Conservation (phyloP, 92 coral and sea anemone species). For the Phenganax subtilis region DNA sequence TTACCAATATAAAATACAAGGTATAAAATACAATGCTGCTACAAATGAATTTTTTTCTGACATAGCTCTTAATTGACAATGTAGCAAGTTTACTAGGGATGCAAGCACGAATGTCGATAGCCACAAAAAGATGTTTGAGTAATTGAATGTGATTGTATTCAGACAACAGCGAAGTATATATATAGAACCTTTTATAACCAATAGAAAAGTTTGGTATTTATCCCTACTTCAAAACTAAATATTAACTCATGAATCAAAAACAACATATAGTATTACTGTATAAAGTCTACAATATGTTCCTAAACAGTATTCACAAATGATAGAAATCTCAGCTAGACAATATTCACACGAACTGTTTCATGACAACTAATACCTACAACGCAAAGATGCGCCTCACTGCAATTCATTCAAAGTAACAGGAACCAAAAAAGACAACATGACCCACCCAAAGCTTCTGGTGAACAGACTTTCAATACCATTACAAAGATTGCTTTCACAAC, state of each 20-base stretch:
- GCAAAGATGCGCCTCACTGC: background rate
- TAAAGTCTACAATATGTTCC: background rate
- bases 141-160: too few species aligned
- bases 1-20: too few species aligned
- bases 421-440: background rate
- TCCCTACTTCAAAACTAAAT: background rate
- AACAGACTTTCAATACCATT: background rate
- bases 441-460: background rate
- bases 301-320: background rate
- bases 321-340: background rate
- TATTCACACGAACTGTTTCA: background rate
- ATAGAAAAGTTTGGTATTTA: too few species aligned
- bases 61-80: too few species aligned
- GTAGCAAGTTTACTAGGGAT: too few species aligned
- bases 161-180: too few species aligned
- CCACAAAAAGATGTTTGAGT: too few species aligned
- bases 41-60: too few species aligned
- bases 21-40: too few species aligned
- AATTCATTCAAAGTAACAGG: background rate
- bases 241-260: too few species aligned
- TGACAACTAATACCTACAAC: background rate
- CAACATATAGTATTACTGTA: background rate
- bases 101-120: too few species aligned
- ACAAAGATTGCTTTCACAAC: constrained; percentile 12
- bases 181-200: too few species aligned